Evolutionary conservation across 2,888 invertebrate species (phyloP), one percentile per base, ranked within the genome.

Genomic region (Drosophila fungiperda): DNA sequence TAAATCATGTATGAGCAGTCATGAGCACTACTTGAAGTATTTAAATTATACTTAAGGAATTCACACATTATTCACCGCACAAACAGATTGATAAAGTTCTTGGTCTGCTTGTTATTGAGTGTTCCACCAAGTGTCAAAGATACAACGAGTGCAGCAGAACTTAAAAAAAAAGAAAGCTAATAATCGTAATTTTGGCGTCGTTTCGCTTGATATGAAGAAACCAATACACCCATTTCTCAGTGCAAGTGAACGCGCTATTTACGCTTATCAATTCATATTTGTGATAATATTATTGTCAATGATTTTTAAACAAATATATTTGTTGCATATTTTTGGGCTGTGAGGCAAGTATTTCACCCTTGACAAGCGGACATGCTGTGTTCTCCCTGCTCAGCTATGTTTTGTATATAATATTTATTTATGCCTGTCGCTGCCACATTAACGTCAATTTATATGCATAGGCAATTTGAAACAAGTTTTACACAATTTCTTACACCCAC

Each of bases 361-460:
- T 20, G 32, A 29, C 6, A 40, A 42, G 42, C 49, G 45, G 45
- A 29, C 23, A 7, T 60, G 55, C 26, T 60, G 11, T 15, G 60
- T 17, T 2, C 50, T 62, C 26, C 48, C 66, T 71, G 71, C 67
- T 59, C 42, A 73, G 68, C 36, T 65, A 74, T 76, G 68, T 45
- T 29, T 48, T 48, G n/a, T 38, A 12, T 26, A 11, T 33, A 23
- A 38, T 42, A 54, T 62, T 33, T 49, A 79, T 76, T 80, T 86
- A 87, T 91, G 86, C 88, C 89, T 83, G 53, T 55, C 59, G 63
- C 53, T 58, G 48, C 20, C 68, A 90, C 87, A 91, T 93, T 93
- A 93, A 92, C 91, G 80, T 87, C 93, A 92, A 93, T 93, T 93
- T 93, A 93, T 93, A 93, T 93, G 93, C 93, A 93, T 92, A 93